Conservation (phyloP, 2,888 invertebrate species). For the Apoda limacodes region DNA sequence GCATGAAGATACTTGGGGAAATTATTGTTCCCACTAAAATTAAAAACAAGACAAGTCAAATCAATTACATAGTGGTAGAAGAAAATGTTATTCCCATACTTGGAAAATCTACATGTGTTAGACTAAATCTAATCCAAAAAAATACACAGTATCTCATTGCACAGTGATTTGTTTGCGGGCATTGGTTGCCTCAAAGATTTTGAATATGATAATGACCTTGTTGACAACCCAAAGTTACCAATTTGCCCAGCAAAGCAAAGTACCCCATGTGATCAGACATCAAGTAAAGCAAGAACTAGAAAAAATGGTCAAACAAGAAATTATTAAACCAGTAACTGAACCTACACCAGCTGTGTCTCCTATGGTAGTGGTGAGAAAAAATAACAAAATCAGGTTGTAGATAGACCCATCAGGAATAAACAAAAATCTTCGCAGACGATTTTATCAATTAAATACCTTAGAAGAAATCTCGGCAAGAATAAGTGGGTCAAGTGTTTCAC, state of each 20-base stretch:
- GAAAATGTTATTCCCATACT: constrained; percentile 5
- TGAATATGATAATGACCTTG: constrained; percentile 9
- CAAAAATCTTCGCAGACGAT: constrained; percentile 14
- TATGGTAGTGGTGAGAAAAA: constrained; percentile 18
- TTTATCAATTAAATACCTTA: constrained; percentile 16
- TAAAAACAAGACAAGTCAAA: neutral
- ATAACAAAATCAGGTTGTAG: constrained; percentile 17
- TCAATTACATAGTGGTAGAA: neutral
- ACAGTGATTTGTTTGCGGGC: constrained; percentile 8
- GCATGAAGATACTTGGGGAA: neutral
- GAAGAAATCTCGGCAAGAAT: constrained; percentile 18
- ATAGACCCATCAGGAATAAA: constrained; percentile 18
- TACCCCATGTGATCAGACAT: neutral
- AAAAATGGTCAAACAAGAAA: neutral
- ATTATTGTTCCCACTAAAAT: neutral
- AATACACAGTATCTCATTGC: neutral
- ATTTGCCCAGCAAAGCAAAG: constrained; percentile 1
- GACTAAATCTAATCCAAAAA: constrained; percentile 3
- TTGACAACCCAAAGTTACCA: constrained; percentile 9
- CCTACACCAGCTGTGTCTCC: constrained; percentile 19
- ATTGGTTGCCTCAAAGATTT: constrained; percentile 9
- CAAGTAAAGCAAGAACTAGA: neutral
- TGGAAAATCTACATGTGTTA: constrained; percentile 5
- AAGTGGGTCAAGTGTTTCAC: constrained; percentile 16
- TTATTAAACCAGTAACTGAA: constrained; percentile 1